Evolutionary conservation across 2,888 invertebrate species (phyloP).

Genomic region (Cordilura impudica): DNA sequence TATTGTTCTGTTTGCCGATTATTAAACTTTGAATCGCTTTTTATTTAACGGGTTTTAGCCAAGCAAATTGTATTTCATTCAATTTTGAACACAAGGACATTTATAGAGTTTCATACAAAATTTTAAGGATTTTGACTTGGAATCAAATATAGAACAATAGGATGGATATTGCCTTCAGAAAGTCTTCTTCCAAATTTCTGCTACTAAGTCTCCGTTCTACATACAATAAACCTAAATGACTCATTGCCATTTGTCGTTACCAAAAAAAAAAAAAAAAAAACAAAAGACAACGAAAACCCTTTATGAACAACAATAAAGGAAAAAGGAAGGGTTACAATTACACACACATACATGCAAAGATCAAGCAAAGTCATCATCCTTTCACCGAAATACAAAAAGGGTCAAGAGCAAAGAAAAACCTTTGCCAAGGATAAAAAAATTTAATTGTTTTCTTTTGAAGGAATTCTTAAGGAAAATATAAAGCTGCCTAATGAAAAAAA

Average conservation of each 20-base stretch:
- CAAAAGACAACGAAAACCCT: neutral
- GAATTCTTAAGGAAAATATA: neutral
- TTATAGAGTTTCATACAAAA: neutral
- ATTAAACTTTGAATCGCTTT: too few relatives aligned
- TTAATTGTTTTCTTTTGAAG: neutral
- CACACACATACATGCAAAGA: neutral
- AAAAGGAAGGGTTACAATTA: neutral
- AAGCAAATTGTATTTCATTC: too few relatives aligned
- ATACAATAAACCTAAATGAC: too few relatives aligned
- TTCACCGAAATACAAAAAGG: neutral
- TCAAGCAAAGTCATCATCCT: neutral
- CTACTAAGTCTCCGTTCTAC: neutral
- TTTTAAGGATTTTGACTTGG: neutral
- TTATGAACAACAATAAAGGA: neutral
- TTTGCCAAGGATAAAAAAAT: neutral
- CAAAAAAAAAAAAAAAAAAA: neutral
- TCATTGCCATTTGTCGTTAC: too few relatives aligned
- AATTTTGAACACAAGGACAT: neutral
- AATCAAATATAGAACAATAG: neutral
- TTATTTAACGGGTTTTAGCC: too few relatives aligned
- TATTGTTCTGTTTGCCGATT: too few relatives aligned
- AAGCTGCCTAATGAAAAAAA: neutral
- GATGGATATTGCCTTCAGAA: neutral
- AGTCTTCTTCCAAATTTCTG: neutral
- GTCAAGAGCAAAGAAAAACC: neutral